These are phyloP conservation scores for Rhagonycha fulva DNA, from an alignment of 2,888 invertebrate genomes.

Conservation along the genomic window DNA sequence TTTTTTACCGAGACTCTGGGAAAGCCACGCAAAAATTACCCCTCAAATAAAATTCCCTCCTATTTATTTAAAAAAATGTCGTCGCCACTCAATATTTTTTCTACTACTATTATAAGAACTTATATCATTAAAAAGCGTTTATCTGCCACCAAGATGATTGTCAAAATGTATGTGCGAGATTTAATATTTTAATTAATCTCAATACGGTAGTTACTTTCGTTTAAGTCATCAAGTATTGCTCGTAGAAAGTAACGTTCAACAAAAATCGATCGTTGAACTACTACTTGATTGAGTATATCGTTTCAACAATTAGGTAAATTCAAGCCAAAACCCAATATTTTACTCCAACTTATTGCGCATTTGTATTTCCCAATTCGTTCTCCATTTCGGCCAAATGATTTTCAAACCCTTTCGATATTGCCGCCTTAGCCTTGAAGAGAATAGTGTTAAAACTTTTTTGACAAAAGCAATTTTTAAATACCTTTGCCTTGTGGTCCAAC, in stretches of 20 bases:
- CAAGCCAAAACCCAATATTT: background rate
- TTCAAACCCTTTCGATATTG: constrained; percentile 53
- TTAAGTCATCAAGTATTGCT: constrained; percentile 8
- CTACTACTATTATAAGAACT: constrained; percentile 19
- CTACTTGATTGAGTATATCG: constrained; percentile 11
- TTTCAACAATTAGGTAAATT: constrained; percentile 14
- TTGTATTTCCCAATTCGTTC: constrained; percentile 39
- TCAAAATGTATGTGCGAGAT: constrained; percentile 30
- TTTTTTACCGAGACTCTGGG: background rate
- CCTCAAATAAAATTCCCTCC: background rate
- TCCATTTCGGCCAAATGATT: constrained; percentile 51
- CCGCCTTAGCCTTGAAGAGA: constrained; percentile 49
- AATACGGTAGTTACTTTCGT: constrained; percentile 8
- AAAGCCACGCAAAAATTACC: background rate
- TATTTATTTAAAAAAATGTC: background rate
- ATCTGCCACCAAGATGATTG: constrained; percentile 24
- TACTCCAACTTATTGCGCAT: constrained; percentile 9
- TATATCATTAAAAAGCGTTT: constrained; percentile 19
- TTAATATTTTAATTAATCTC: constrained; percentile 20
- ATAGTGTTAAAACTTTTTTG: background rate
- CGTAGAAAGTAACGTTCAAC: constrained; percentile 4
- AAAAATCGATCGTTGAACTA: constrained; percentile 10
- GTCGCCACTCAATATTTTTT: background rate
- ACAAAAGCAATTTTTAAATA: constrained; percentile 43
- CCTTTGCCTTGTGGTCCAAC: constrained; percentile 69